Conservation (phyloP, 2,113 vertebrate species). For the Peromyscus polionotus region DNA sequence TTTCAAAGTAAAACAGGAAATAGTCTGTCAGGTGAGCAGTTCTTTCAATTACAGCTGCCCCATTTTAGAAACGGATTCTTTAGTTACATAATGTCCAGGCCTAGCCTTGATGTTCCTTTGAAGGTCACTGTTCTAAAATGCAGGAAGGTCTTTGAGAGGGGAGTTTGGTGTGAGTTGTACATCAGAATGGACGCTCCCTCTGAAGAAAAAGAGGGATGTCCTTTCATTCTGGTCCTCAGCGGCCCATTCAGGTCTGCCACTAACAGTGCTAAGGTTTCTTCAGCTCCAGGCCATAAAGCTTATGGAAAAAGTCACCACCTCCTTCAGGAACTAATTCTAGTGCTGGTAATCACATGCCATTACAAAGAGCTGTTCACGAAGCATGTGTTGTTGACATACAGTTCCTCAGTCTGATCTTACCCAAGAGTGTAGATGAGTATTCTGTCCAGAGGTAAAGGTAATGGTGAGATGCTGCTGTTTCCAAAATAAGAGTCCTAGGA, state of each 20-base stretch:
- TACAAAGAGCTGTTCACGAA: neutral
- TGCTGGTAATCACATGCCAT: neutral
- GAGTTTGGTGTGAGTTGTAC: neutral
- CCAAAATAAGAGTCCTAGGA: neutral
- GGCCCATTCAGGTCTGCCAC: neutral
- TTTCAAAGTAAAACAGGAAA: neutral
- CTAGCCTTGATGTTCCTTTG: slow-evolving; percentile 23
- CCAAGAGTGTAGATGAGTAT: neutral
- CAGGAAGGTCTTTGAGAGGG: neutral
- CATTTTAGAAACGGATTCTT: neutral
- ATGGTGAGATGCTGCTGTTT: neutral
- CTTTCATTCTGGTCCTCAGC: neutral
- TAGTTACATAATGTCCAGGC: neutral
- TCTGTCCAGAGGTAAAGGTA: neutral
- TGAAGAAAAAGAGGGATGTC: neutral
- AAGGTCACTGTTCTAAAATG: neutral
- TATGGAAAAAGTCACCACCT: neutral
- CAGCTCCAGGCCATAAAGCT: slow-evolving; percentile 1
- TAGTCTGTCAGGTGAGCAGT: neutral
- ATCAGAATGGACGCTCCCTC: neutral
- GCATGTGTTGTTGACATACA: neutral
- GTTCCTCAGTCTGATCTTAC: neutral
- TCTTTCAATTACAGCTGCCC: slow-evolving; percentile 13
- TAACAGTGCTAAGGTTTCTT: neutral
- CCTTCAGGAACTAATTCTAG: neutral